These are phyloP conservation scores for Pica pica DNA, from an alignment of 2,113 vertebrate species.

Conservation along the genomic window DNA sequence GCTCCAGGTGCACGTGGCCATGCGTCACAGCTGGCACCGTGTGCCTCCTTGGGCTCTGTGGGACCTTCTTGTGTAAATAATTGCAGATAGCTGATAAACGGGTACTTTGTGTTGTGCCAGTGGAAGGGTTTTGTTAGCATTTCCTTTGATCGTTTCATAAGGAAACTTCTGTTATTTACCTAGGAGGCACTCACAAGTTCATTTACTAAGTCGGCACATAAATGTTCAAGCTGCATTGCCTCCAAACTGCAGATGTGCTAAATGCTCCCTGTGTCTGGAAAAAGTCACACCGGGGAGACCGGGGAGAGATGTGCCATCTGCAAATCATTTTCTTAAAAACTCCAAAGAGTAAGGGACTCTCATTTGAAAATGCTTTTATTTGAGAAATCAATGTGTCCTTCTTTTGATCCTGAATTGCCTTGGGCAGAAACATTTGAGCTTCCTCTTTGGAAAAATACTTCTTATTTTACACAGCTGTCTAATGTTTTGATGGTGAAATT, in stretches of 20 bases:
- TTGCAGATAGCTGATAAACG: constrained; percentile 11
- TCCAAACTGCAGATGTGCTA: not conserved
- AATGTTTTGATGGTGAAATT: not conserved
- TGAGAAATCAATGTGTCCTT: constrained; percentile 23
- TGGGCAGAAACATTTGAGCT: constrained; percentile 48
- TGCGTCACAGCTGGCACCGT: not conserved
- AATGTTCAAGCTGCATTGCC: not conserved
- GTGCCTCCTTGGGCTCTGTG: not conserved
- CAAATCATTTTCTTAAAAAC: constrained; percentile 38
- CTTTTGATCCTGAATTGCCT: constrained; percentile 54
- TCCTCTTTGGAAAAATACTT: constrained; percentile 16
- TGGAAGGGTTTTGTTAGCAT: constrained; percentile 29
- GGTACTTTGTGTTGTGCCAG: not conserved
- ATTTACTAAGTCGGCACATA: not conserved
- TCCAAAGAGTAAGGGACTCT: constrained; percentile 24
- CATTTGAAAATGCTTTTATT: constrained; percentile 34
- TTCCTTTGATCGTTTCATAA: constrained; percentile 22
- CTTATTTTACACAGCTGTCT: constrained; percentile 28
- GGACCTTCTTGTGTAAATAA: constrained; percentile 41
- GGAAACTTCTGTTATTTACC: constrained; percentile 42
- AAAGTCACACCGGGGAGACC: not conserved
- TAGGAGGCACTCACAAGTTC: not conserved
- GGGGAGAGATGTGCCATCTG: not conserved
- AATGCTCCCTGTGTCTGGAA: not conserved
- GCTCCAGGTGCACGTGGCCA: not conserved